phyloP scores from a whole-genome alignment of 1,140 invertebrate genomes.

The Conus betulinus region DNA sequence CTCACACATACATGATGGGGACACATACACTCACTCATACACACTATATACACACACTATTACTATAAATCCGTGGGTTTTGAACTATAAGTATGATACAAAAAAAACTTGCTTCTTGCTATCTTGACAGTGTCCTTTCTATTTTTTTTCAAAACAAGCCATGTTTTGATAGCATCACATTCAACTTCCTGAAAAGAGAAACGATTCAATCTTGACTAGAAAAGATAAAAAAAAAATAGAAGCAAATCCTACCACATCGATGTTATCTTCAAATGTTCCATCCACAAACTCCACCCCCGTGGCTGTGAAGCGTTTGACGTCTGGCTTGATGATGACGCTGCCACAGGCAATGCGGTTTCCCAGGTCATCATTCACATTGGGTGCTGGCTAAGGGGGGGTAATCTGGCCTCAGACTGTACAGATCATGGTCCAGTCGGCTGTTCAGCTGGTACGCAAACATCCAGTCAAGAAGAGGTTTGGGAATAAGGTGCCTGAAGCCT shows the following conservation, averaged over 20 bases:
- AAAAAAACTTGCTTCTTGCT: no score
- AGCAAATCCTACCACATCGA: slow-evolving; percentile 46
- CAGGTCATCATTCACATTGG: slow-evolving; percentile 78
- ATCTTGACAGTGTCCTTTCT: no score
- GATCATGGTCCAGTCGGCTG: slow-evolving; percentile 75
- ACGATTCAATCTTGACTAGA: no score
- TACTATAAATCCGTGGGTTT: no score
- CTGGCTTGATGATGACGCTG: slow-evolving; percentile 72
- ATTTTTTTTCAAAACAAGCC: no score
- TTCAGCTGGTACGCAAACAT: slow-evolving; percentile 17
- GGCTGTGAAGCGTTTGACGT: slow-evolving; percentile 70
- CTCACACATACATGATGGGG: no score
- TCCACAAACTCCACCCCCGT: slow-evolving; percentile 74
- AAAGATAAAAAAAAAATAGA: no score
- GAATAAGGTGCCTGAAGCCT: not conserved
- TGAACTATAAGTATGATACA: no score
- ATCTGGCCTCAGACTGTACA: slow-evolving; percentile 75
- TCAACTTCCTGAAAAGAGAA: no score
- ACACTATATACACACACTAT: no score
- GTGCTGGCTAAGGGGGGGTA: slow-evolving; percentile 76
- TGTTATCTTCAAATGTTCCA: slow-evolving; percentile 65
- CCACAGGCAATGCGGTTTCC: slow-evolving; percentile 77
- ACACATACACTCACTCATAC: no score
- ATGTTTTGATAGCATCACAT: no score
- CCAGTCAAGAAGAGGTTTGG: not conserved